These are phyloP conservation scores for Hapalemur alaotrensis DNA, from an alignment of 2,797 vertebrate species.

Conservation along the genomic window DNA sequence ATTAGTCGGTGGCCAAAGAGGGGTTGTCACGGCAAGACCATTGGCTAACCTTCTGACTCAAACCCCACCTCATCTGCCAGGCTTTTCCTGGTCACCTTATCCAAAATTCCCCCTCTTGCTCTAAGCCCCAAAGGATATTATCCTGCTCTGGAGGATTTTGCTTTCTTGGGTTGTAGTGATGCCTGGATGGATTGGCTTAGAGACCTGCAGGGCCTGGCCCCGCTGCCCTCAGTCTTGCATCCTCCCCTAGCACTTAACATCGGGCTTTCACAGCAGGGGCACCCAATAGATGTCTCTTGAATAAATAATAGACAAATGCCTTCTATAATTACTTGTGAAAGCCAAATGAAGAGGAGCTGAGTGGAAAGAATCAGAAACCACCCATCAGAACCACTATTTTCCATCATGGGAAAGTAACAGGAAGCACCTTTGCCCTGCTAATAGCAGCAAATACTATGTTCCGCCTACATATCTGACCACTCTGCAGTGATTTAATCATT, in stretches of 20 bases:
- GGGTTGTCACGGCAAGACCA: fast-evolving
- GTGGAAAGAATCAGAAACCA: neutral
- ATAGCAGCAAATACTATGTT: neutral
- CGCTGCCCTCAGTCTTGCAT: neutral
- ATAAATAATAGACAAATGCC: neutral
- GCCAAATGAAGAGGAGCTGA: neutral
- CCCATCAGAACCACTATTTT: neutral
- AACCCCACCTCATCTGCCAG: neutral
- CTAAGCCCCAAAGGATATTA: neutral
- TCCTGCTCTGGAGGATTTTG: neutral
- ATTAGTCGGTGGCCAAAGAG: neutral
- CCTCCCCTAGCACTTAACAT: neutral
- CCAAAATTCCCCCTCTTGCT: neutral
- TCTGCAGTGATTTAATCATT: neutral
- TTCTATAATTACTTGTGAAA: neutral
- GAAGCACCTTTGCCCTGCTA: neutral
- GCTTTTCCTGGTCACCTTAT: neutral
- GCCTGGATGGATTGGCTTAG: neutral
- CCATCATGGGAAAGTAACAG: neutral
- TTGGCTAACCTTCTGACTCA: neutral
- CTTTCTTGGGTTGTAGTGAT: neutral
- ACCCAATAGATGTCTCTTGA: neutral
- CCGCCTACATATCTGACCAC: neutral
- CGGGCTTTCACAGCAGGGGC: neutral
- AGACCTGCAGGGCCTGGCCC: neutral